Percentiles rank a stretch among this genome's conserved stretches.
Conservation (phyloP, 1,140 invertebrate genomes). For the Thrips palmi region DNA sequence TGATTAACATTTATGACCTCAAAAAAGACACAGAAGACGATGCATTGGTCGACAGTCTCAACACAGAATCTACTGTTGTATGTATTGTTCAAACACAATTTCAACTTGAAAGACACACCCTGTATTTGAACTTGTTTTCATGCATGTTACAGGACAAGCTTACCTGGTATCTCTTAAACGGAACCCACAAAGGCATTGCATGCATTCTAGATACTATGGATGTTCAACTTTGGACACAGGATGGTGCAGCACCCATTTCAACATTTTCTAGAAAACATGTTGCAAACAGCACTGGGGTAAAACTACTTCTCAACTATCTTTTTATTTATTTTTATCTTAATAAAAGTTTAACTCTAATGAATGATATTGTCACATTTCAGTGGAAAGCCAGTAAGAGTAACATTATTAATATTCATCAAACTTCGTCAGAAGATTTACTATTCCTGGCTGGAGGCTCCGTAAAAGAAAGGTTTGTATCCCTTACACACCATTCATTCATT, state of each 20-base stretch:
- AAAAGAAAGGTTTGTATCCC: not conserved
- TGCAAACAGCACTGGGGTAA: slow-evolving; percentile 24
- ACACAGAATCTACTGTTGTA: slow-evolving; percentile 65
- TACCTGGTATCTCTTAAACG: slow-evolving; percentile 17
- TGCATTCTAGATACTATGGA: slow-evolving; percentile 52
- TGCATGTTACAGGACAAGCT: slow-evolving; percentile 22
- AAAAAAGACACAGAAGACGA: slow-evolving; percentile 56
- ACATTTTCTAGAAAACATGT: slow-evolving; percentile 35
- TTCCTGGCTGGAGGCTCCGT: no score
- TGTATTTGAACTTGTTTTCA: slow-evolving; percentile 2
- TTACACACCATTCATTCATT: not conserved
- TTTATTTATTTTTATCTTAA: not conserved
- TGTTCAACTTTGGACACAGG: slow-evolving; percentile 49
- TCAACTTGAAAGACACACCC: slow-evolving; percentile 14
- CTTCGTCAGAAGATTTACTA: not conserved
- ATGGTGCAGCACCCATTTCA: slow-evolving; percentile 33
- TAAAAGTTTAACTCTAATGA: not conserved
- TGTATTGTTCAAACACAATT: slow-evolving; percentile 16
- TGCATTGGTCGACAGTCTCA: slow-evolving; percentile 60
- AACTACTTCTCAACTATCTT: not conserved
- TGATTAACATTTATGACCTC: slow-evolving; percentile 74
- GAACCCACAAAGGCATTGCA: slow-evolving; percentile 29
- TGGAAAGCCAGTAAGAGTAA: slow-evolving; percentile 43
- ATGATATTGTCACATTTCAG: slow-evolving; percentile 23
- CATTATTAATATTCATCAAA: slow-evolving; percentile 35